These are phyloP conservation scores for Eublepharis macularius DNA, from an alignment of 2,113 vertebrate genomes.

Conservation along the genomic window DNA sequence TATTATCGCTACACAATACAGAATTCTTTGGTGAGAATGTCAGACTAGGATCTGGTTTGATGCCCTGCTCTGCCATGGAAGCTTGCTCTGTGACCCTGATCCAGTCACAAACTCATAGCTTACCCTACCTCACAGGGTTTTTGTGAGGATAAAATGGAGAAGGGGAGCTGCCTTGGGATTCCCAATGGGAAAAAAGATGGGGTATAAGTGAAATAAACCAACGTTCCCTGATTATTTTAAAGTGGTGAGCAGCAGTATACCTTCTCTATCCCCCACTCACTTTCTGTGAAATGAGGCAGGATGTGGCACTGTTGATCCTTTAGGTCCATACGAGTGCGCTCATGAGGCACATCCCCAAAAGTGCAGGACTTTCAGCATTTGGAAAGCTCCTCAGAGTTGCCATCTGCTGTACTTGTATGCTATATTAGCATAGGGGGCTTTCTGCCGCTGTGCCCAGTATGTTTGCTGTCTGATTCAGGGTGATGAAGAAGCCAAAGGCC, in stretches of 20 bases:
- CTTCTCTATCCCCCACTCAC: too few relatives aligned
- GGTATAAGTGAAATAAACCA: too few relatives aligned
- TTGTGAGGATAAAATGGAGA: too few relatives aligned
- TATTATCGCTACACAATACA: too few relatives aligned
- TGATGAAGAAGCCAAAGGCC: neutral
- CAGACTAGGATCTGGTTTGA: too few relatives aligned
- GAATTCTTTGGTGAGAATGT: too few relatives aligned
- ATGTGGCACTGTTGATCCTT: neutral
- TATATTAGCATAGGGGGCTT: neutral
- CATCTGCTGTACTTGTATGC: neutral
- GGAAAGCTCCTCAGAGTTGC: neutral
- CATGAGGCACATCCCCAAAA: neutral
- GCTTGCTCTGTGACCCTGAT: too few relatives aligned
- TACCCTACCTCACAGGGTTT: too few relatives aligned
- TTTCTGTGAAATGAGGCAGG: neutral
- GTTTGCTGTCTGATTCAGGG: accelerated
- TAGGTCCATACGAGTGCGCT: neutral
- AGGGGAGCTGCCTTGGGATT: too few relatives aligned
- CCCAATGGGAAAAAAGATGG: too few relatives aligned
- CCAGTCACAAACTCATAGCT: too few relatives aligned
- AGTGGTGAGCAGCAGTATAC: neutral
- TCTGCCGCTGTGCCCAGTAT: neutral
- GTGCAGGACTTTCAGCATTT: neutral
- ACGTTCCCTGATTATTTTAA: neutral
- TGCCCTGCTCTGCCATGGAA: too few relatives aligned